A percentile compares a stretch with the other conserved stretches of the same genome.
Evolutionary conservation across 1,140 invertebrate species (phyloP).

Genomic region (Reticulitermes speratus): DNA sequence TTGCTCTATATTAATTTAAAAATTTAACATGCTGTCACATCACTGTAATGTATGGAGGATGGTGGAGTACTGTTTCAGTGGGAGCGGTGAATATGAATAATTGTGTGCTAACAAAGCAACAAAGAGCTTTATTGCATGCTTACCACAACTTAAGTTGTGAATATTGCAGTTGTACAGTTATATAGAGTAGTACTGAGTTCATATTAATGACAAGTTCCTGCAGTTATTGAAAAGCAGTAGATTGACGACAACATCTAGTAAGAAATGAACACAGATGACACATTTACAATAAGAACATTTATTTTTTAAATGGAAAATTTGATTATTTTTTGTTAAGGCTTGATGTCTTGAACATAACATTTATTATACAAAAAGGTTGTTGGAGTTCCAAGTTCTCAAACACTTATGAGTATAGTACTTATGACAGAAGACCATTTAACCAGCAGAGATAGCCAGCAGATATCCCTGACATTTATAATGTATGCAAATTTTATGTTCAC

Average conservation of each 20-base stretch:
- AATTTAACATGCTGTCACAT: too few species aligned
- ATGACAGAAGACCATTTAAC: background rate
- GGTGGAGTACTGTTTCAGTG: background rate
- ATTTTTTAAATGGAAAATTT: background rate
- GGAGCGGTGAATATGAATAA: background rate
- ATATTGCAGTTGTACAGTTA: background rate
- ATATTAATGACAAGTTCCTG: background rate
- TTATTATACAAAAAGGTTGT: background rate
- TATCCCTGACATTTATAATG: too few species aligned
- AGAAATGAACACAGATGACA: background rate
- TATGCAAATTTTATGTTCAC: too few species aligned
- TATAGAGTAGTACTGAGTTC: background rate
- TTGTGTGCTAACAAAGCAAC: conserved; percentile 9
- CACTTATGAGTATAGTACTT: background rate
- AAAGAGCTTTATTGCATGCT: background rate
- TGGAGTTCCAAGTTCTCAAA: background rate
- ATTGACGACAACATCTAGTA: background rate
- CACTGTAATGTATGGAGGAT: too few species aligned
- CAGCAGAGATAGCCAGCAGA: background rate
- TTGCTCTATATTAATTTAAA: too few species aligned
- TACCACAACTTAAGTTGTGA: background rate
- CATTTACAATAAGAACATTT: background rate
- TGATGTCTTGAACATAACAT: conserved; percentile 1
- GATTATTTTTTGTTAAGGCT: background rate
- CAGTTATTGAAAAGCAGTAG: background rate